These are phyloP conservation scores for Arothron firmamentum DNA, from an alignment of 2,113 vertebrate genomes.

Conservation along the genomic window DNA sequence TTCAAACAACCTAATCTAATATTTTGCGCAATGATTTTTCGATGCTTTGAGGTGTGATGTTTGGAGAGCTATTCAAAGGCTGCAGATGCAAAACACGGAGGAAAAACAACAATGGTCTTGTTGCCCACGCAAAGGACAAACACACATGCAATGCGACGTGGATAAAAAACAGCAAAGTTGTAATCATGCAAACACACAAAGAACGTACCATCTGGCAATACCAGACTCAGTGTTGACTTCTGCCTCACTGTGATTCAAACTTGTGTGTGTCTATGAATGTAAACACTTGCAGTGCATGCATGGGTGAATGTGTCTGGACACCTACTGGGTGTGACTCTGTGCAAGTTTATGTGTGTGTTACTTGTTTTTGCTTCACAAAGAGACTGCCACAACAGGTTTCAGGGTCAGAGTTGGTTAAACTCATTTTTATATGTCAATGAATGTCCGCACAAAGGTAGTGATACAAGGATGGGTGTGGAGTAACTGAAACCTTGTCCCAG, in stretches of 20 bases:
- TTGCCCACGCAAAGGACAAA: conserved; percentile 43
- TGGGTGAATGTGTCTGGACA: conserved; percentile 23
- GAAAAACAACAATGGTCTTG: conserved; percentile 43
- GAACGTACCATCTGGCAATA: conserved; percentile 55
- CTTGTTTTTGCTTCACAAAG: too few species aligned
- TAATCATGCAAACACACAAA: conserved; percentile 42
- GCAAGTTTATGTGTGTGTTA: conserved; percentile 8
- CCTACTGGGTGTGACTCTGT: conserved; percentile 15
- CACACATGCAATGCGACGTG: conserved; percentile 25
- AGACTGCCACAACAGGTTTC: too few species aligned
- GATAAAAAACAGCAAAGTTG: conserved; percentile 44
- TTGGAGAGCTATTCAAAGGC: conserved; percentile 23
- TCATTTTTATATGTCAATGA: not conserved
- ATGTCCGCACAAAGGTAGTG: not conserved
- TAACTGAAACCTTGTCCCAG: conserved; percentile 29
- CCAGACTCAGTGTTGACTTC: conserved; percentile 43
- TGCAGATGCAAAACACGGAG: conserved; percentile 22
- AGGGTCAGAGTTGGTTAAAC: not conserved
- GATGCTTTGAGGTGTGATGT: too few species aligned
- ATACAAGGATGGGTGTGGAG: not conserved
- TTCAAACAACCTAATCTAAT: not conserved
- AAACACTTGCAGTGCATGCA: conserved; percentile 29
- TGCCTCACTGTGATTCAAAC: conserved; percentile 35
- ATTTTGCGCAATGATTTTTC: too few species aligned
- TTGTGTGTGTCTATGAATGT: conserved; percentile 19